These are phyloP conservation scores for Yoshiicerus persimilis DNA, from an alignment of 1,140 invertebrate species.

Conservation along the genomic window DNA sequence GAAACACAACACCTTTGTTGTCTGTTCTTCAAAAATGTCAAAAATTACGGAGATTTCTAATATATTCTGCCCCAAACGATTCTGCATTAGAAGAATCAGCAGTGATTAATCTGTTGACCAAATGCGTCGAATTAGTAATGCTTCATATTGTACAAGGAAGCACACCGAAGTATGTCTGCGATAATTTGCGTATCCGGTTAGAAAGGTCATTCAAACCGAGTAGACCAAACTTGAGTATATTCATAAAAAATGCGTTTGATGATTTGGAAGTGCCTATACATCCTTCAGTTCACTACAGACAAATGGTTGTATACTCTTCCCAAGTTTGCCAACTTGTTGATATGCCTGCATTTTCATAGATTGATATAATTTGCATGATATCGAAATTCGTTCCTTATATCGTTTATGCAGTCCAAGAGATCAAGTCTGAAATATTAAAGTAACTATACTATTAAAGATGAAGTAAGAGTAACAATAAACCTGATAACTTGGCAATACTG, in stretches of 20 bases:
- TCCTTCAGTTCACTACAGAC: conserved; percentile 34
- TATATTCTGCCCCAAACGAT: background rate
- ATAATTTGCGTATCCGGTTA: conserved; percentile 15
- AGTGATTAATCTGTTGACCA: background rate
- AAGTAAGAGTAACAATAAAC: no score
- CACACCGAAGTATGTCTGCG: conserved; percentile 10
- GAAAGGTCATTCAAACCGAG: background rate
- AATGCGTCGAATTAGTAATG: background rate
- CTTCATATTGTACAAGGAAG: conserved; percentile 28
- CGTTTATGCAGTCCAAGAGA: background rate
- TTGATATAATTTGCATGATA: background rate
- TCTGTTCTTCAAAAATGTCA: background rate
- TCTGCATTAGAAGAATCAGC: background rate
- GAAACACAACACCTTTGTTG: background rate
- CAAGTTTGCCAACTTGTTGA: conserved; percentile 33
- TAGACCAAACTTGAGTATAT: conserved; percentile 29
- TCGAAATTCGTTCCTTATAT: no score
- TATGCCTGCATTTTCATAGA: background rate
- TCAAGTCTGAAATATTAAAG: background rate
- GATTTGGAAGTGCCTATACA: conserved; percentile 8
- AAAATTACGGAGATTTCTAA: background rate
- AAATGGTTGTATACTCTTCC: conserved; percentile 23
- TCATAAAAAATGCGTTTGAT: conserved; percentile 19
- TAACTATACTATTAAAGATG: no score
- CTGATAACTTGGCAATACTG: no score